Evolutionary conservation across 1,140 invertebrate species (phyloP).

Genomic region (Drosophila miranda): DNA sequence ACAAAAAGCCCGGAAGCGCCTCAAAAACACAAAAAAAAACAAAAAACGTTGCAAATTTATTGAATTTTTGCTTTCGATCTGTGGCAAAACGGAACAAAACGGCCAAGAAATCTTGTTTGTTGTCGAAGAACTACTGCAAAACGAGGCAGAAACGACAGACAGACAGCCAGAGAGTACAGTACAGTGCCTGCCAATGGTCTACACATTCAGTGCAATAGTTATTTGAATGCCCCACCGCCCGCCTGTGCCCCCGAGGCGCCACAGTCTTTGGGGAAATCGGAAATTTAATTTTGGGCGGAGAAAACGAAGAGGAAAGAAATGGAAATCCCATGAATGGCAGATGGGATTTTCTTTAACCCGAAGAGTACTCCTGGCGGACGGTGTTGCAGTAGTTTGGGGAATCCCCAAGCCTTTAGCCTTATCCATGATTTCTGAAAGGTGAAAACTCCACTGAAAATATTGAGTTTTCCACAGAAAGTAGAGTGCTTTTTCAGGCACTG

Average conservation of each 20-base stretch:
- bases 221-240: neutral
- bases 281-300: conserved; percentile 7
- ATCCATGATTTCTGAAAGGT: no score
- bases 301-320: no score
- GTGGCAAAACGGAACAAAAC: conserved; percentile 27
- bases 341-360: no score
- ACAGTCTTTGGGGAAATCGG: conserved; percentile 11
- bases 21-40: conserved; percentile 27
- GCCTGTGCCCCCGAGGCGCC: neutral
- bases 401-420: no score
- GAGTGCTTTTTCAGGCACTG: no score
- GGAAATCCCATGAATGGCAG: no score
- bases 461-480: no score
- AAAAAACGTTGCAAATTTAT: conserved; percentile 55
- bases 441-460: no score
- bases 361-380: no score
- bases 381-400: no score
- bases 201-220: conserved; percentile 4
- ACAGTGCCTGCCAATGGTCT: conserved; percentile 43
- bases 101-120: conserved; percentile 48
- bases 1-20: conserved; percentile 45
- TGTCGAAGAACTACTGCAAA: conserved; percentile 2
- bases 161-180: neutral
- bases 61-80: conserved; percentile 72
- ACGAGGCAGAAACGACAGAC: neutral